phyloP scores from a whole-genome alignment of 2,113 vertebrate species.

The Pangasianodon hypophthalmus region DNA sequence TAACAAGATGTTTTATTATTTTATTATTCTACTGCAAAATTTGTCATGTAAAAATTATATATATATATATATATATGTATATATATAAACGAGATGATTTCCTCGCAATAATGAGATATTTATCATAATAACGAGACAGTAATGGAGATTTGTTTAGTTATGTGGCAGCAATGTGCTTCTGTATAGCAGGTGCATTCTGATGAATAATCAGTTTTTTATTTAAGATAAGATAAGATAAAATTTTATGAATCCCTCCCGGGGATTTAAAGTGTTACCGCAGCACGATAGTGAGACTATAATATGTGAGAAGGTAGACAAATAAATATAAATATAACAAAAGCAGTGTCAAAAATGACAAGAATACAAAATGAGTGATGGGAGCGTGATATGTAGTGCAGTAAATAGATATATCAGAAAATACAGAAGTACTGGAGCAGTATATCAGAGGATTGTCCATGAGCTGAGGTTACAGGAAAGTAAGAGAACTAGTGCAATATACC shows the following conservation, averaged over 20 bases:
- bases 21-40: no score
- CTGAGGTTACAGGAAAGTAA: not conserved
- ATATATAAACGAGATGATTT: not conserved
- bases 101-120: not conserved
- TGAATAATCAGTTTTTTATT: not conserved
- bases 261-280: not conserved
- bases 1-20: no score
- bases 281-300: not conserved
- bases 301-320: not conserved
- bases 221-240: not conserved
- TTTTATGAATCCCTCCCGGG: not conserved
- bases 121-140: not conserved
- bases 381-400: not conserved
- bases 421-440: not conserved
- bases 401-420: not conserved
- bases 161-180: not conserved
- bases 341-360: not conserved
- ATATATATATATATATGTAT: no score
- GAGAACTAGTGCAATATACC: not conserved
- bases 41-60: no score
- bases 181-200: not conserved
- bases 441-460: not conserved
- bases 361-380: not conserved
- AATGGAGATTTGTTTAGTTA: not conserved
- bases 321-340: not conserved